Conservation (phyloP, 2,797 vertebrate genomes). For the Pelochelys cantorii region DNA sequence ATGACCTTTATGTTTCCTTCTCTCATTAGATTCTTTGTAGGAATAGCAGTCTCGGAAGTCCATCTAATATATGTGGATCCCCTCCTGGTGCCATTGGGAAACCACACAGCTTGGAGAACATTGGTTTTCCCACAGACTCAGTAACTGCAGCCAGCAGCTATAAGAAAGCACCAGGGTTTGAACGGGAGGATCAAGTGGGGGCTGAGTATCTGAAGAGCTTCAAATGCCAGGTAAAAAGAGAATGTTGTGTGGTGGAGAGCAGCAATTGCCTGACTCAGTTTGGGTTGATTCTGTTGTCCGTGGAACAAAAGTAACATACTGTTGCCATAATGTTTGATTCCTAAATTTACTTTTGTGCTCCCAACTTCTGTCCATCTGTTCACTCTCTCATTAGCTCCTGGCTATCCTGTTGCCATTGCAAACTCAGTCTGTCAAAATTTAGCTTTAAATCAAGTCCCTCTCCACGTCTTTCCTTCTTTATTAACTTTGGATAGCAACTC, state of each 20-base stretch:
- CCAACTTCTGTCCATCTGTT: constrained; percentile 10
- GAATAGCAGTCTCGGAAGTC: constrained; percentile 86
- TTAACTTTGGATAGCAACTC: constrained; percentile 12
- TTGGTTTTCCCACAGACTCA: constrained; percentile 84
- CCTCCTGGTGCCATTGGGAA: constrained; percentile 91
- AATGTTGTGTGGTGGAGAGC: constrained; percentile 31
- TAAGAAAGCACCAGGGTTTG: constrained; percentile 96
- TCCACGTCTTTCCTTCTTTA: constrained; percentile 31
- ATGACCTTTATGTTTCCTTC: constrained; percentile 45
- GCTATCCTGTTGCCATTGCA: constrained; percentile 47
- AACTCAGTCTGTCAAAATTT: fast-evolving
- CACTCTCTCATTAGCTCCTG: constrained; percentile 27
- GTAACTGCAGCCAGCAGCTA: constrained; percentile 90
- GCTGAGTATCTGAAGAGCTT: constrained; percentile 82
- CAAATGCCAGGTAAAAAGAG: constrained; percentile 84
- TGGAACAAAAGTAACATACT: background rate
- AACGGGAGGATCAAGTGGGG: constrained; percentile 96
- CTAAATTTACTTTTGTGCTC: constrained; percentile 29
- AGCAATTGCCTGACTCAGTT: constrained; percentile 1
- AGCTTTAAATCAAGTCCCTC: constrained; percentile 2
- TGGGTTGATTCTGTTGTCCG: background rate
- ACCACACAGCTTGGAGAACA: constrained; percentile 85
- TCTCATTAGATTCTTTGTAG: constrained; percentile 84
- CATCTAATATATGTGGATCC: constrained; percentile 85
- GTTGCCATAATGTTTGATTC: background rate